phyloP scores from a whole-genome alignment of 2,888 invertebrate species.

The Hemistola chrysoprasaria region DNA sequence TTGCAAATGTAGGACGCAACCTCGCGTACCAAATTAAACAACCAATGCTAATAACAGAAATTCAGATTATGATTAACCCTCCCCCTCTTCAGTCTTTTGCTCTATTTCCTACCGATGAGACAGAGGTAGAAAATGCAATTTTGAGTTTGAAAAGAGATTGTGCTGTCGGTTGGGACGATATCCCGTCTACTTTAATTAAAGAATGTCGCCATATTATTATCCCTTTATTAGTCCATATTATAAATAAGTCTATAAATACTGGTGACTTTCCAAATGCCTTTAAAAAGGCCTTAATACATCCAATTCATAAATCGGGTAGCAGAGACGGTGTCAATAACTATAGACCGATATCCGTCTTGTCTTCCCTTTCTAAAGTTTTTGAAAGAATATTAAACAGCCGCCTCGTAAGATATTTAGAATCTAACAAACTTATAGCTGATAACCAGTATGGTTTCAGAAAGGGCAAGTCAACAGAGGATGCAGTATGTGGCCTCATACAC shows the following conservation, averaged over 20 bases:
- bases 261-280: slow-evolving; percentile 10
- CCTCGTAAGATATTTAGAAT: slow-evolving; percentile 1
- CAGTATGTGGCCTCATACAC: too few species aligned
- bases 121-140: slow-evolving; percentile 14
- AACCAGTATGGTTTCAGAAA: slow-evolving; percentile 18
- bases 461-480: not conserved
- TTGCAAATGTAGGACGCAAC: slow-evolving; percentile 6
- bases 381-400: slow-evolving; percentile 12
- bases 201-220: not conserved
- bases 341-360: slow-evolving; percentile 17
- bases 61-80: not conserved
- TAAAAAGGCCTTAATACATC: not conserved
- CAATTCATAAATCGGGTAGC: slow-evolving; percentile 14
- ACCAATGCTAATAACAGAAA: too few species aligned
- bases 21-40: slow-evolving; percentile 1
- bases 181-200: slow-evolving; percentile 8
- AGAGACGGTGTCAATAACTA: slow-evolving; percentile 16
- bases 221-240: slow-evolving; percentile 5
- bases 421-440: too few species aligned
- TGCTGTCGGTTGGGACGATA: slow-evolving; percentile 12
- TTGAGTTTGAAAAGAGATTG: slow-evolving; percentile 5
- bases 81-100: slow-evolving; percentile 1
- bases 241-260: slow-evolving; percentile 2
- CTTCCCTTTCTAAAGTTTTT: slow-evolving; percentile 14
- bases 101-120: slow-evolving; percentile 2